These are phyloP conservation scores for Fistularia commersonii DNA, from an alignment of 2,797 vertebrate genomes.

Conservation along the genomic window DNA sequence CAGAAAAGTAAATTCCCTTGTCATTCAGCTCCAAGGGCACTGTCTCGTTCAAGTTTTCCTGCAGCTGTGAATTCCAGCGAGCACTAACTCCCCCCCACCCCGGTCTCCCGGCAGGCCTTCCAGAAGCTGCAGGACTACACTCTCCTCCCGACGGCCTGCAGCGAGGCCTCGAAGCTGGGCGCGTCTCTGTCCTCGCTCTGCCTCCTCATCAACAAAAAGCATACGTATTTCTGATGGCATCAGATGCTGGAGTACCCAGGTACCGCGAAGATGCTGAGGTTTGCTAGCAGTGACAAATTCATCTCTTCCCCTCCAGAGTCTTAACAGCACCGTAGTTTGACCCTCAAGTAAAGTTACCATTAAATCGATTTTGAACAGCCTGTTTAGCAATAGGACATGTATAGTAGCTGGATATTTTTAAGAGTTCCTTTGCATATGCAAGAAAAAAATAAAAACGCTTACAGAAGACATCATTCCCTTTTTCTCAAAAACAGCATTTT, in stretches of 20 bases:
- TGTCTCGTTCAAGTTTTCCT: no score
- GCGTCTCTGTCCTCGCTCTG: constrained; percentile 86
- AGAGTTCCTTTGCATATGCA: no score
- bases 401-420: no score
- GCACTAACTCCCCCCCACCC: not conserved
- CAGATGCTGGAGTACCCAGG: not conserved
- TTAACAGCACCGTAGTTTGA: no score
- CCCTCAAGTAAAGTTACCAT: no score
- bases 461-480: no score
- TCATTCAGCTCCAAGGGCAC: not conserved
- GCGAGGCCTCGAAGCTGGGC: constrained; percentile 84
- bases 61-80: not conserved
- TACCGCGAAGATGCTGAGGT: no score
- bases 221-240: constrained; percentile 54
- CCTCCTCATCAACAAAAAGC: constrained; percentile 86
- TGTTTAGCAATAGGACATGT: no score
- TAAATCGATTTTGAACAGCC: no score
- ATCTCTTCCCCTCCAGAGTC: no score
- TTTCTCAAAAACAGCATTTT: not conserved
- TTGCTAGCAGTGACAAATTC: no score
- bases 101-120: constrained; percentile 65
- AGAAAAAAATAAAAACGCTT: no score
- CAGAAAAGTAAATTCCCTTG: constrained; percentile 17
- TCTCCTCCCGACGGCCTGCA: constrained; percentile 86
- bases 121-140: constrained; percentile 89